Evolutionary conservation across 2,888 invertebrate species (phyloP).

Genomic region (Nymphalis c-album): DNA sequence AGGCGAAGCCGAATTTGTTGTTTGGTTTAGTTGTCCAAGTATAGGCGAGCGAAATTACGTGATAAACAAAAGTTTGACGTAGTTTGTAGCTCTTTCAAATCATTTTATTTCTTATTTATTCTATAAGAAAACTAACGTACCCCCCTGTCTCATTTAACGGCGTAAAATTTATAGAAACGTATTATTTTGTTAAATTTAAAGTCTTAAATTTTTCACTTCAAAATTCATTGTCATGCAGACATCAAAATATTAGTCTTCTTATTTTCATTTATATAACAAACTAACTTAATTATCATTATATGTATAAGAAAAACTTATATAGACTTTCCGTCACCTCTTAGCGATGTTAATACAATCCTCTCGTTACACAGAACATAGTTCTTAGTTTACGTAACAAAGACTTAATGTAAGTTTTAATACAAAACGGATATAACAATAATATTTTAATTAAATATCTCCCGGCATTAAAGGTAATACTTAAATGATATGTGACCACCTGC

Average conservation of each 20-base stretch:
- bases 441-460: background rate
- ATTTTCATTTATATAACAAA: no score
- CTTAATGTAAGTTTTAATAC: background rate
- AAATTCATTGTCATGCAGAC: no score
- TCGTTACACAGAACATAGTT: no score
- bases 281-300: no score
- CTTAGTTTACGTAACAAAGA: no score
- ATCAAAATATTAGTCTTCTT: no score
- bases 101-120: background rate
- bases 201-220: no score
- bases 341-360: no score
- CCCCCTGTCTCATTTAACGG: background rate
- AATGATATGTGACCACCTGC: background rate
- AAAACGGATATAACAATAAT: background rate
- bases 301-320: no score
- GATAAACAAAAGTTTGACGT: conserved; percentile 3
- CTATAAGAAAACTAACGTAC: background rate
- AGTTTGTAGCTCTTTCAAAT: background rate
- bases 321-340: no score
- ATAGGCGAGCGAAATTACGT: background rate
- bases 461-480: background rate
- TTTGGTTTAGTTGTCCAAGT: conserved; percentile 3
- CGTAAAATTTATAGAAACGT: no score
- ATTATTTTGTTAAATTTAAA: no score
- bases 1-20: conserved; percentile 14